These are phyloP conservation scores for Exephanes ischioxanthus DNA, from an alignment of 2,888 invertebrate species.

Conservation along the genomic window DNA sequence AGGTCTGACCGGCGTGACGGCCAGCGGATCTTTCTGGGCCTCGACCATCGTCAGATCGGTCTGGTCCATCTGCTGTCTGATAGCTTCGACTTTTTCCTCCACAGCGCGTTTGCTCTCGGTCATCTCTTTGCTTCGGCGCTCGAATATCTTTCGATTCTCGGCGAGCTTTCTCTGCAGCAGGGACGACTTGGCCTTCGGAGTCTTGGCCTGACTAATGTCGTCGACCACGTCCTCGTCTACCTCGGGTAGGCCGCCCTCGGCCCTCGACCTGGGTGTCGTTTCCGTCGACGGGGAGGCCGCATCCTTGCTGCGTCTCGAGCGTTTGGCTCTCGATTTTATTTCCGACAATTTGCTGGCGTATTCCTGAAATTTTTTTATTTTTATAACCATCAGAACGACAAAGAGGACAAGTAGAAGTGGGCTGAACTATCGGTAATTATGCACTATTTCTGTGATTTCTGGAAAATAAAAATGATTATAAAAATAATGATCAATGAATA, in stretches of 20 bases:
- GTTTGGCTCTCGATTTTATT: slow-evolving; percentile 83
- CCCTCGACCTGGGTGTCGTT: slow-evolving; percentile 72
- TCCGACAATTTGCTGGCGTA: slow-evolving; percentile 83
- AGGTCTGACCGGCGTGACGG: slow-evolving; percentile 75
- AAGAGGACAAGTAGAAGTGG: neutral
- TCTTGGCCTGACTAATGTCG: slow-evolving; percentile 81
- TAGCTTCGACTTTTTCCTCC: slow-evolving; percentile 84
- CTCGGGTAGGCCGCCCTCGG: slow-evolving; percentile 69
- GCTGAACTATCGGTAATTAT: neutral
- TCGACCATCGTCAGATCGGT: slow-evolving; percentile 79
- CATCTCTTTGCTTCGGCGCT: slow-evolving; percentile 83
- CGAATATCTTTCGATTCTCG: slow-evolving; percentile 84
- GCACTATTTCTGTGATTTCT: neutral
- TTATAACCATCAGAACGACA: neutral
- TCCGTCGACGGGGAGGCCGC: slow-evolving; percentile 74
- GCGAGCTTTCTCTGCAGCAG: slow-evolving; percentile 83
- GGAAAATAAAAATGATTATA: neutral
- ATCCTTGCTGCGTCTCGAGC: slow-evolving; percentile 78
- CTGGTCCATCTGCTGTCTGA: slow-evolving; percentile 85
- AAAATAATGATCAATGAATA: neutral
- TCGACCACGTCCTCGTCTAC: slow-evolving; percentile 74
- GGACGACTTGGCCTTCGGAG: slow-evolving; percentile 82
- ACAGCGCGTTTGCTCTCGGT: slow-evolving; percentile 83
- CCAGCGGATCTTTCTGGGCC: slow-evolving; percentile 73
- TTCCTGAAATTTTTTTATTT: slow-evolving; percentile 77